A percentile compares a stretch with the other conserved stretches of the same genome.
Evolutionary conservation across 1,140 invertebrate species (phyloP).

Genomic region (Cydia amplana): DNA sequence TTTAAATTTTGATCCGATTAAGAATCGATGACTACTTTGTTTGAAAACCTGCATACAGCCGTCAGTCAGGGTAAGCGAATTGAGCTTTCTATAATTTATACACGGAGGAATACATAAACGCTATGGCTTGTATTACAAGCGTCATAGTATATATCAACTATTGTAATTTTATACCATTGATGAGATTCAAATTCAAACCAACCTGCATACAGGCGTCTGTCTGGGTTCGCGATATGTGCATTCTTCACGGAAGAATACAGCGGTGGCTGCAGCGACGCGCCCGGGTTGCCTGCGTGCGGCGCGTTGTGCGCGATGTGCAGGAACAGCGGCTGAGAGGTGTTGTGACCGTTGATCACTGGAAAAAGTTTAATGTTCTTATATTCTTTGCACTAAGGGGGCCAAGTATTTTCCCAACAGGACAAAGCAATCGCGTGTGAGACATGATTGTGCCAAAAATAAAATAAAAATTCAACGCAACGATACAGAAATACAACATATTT

Average conservation of each 20-base stretch:
- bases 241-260: constrained; percentile 50
- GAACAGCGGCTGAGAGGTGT: constrained; percentile 59
- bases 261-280: constrained; percentile 59
- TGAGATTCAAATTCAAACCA: constrained; percentile 19
- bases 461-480: too few species aligned
- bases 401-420: too few species aligned
- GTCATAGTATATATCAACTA: too few species aligned
- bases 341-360: constrained; percentile 62
- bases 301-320: constrained; percentile 64
- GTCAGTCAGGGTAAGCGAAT: not conserved
- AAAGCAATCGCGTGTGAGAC: too few species aligned
- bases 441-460: too few species aligned
- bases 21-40: not conserved
- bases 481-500: too few species aligned
- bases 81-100: not conserved
- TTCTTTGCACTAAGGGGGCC: not conserved
- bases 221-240: constrained; percentile 61
- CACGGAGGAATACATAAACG: too few species aligned
- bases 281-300: constrained; percentile 65
- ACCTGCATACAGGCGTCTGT: constrained; percentile 68
- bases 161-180: too few species aligned
- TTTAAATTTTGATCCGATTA: not conserved
- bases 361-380: constrained; percentile 20
- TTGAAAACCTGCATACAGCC: not conserved
- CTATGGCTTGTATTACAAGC: too few species aligned